These are phyloP conservation scores for Xenopus tropicalis DNA, from an alignment of 2,113 vertebrate species.

Conservation along the genomic window UCB_Xtro_10.0 CM004444.2:51000501-51001000, in stretches of 20 bases:
- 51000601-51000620: slow-evolving; percentile 29
- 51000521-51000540: slow-evolving; percentile 27
- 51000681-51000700: neutral
- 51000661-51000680: neutral
- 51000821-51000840: slow-evolving; percentile 17
- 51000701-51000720: slow-evolving; percentile 23
- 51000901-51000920: slow-evolving; percentile 28
- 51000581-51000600: slow-evolving; percentile 21
- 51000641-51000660: slow-evolving; percentile 21
- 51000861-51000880: slow-evolving; percentile 21
- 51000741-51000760: neutral
- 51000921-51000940: slow-evolving; percentile 13
- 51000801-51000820: neutral
- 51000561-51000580: neutral
- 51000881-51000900: slow-evolving; percentile 24
- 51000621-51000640: neutral
- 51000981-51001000: neutral
- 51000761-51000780: neutral
- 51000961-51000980: neutral
- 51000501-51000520: slow-evolving; percentile 15
- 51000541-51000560: slow-evolving; percentile 13
- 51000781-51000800: slow-evolving; percentile 9
- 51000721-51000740: neutral
- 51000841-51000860: slow-evolving; percentile 11
- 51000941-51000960: slow-evolving; percentile 11